Conservation (phyloP, 2,113 vertebrate genomes). For the Toxotes chatareus region DNA sequence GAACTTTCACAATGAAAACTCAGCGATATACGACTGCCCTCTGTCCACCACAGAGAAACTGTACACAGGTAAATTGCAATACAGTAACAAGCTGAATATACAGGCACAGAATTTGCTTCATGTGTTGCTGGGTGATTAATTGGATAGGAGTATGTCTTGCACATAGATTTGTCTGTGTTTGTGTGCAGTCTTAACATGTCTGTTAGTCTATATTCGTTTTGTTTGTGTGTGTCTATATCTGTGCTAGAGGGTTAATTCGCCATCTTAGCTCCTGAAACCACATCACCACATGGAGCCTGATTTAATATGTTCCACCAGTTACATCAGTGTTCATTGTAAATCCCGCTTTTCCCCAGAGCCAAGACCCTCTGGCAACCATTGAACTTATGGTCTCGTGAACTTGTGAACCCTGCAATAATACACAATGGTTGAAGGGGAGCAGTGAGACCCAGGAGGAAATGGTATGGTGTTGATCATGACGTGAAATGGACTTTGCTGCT, state of each 20-base stretch:
- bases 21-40: conserved; percentile 49
- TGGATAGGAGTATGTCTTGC: conserved; percentile 33
- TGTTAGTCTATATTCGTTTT: conserved; percentile 21
- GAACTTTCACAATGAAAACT: conserved; percentile 62
- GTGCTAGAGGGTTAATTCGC: conserved; percentile 42
- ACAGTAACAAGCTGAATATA: conserved; percentile 28
- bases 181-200: not conserved
- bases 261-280: conserved; percentile 38
- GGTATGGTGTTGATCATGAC: conserved; percentile 19
- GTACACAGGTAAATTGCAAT: conserved; percentile 24
- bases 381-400: conserved; percentile 64
- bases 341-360: conserved; percentile 36
- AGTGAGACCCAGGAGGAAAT: conserved; percentile 1
- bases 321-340: conserved; percentile 45
- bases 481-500: conserved; percentile 5
- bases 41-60: conserved; percentile 23
- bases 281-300: conserved; percentile 49
- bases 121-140: conserved; percentile 8
- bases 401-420: conserved; percentile 65
- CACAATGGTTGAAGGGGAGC: conserved; percentile 16
- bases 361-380: conserved; percentile 46
- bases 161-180: conserved; percentile 19
- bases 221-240: conserved; percentile 3
- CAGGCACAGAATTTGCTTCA: conserved; percentile 10
- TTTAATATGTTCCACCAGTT: conserved; percentile 62